A percentile compares a stretch with the other conserved stretches of the same genome.
Evolutionary conservation across 2,113 vertebrate species (phyloP).

Genomic region (Sprattus sprattus): DNA sequence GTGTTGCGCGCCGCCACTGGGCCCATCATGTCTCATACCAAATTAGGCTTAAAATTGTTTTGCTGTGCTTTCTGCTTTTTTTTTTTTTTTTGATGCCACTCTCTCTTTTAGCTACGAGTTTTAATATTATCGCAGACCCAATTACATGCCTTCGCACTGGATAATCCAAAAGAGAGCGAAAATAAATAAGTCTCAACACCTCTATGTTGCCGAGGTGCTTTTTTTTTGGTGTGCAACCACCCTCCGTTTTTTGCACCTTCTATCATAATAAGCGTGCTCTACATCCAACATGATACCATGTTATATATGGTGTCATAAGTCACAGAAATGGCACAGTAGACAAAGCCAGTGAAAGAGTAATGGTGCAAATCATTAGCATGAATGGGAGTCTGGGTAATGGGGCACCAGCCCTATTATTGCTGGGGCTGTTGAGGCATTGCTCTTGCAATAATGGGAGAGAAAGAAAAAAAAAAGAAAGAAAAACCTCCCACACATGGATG

Average conservation of each 20-base stretch:
- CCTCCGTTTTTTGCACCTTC: slow-evolving; percentile 38
- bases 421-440: slow-evolving; percentile 59
- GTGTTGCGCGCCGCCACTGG: slow-evolving; percentile 72
- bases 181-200: slow-evolving; percentile 35
- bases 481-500: not conserved
- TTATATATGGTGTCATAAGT: slow-evolving; percentile 60
- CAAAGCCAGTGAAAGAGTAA: slow-evolving; percentile 56
- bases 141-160: slow-evolving; percentile 59
- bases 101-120: slow-evolving; percentile 59
- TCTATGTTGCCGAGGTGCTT: slow-evolving; percentile 39
- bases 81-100: slow-evolving; percentile 53
- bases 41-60: slow-evolving; percentile 80
- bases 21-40: slow-evolving; percentile 72
- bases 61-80: slow-evolving; percentile 61
- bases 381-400: slow-evolving; percentile 65
- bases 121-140: slow-evolving; percentile 63
- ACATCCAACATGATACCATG: slow-evolving; percentile 42
- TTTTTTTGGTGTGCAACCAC: slow-evolving; percentile 14
- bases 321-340: slow-evolving; percentile 54
- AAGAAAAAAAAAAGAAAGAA: slow-evolving; percentile 18
- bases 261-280: slow-evolving; percentile 42
- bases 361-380: slow-evolving; percentile 64
- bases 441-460: slow-evolving; percentile 53
- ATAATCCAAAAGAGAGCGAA: slow-evolving; percentile 54
- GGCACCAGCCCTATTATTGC: slow-evolving; percentile 58